phyloP scores from a whole-genome alignment of 2,113 vertebrate genomes.

The Pelmatolapia mariae region DNA sequence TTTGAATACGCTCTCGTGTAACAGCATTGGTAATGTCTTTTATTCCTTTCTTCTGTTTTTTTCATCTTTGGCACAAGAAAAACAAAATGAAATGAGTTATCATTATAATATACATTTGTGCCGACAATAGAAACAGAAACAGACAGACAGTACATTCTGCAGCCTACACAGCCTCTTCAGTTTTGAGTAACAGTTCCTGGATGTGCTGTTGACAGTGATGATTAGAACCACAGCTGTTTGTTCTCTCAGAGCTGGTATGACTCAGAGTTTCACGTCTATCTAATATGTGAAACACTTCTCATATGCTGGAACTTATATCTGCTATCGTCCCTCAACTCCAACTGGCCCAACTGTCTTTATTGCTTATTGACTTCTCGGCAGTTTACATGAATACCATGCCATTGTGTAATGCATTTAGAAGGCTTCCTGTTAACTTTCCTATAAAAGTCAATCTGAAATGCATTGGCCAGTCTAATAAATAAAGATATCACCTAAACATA shows the following conservation, averaged over 20 bases:
- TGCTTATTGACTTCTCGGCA: neutral
- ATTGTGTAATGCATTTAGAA: neutral
- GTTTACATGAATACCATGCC: neutral
- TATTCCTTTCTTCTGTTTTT: neutral
- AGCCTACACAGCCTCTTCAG: neutral
- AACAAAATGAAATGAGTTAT: neutral
- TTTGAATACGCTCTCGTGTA: neutral
- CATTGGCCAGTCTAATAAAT: neutral
- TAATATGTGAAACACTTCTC: neutral
- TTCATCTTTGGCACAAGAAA: neutral
- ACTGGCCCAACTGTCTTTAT: neutral
- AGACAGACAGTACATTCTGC: neutral
- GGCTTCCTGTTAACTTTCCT: neutral
- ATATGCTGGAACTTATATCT: neutral
- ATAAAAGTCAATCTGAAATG: neutral
- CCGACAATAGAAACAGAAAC: neutral
- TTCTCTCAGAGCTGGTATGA: neutral
- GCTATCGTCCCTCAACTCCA: neutral
- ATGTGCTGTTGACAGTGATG: neutral
- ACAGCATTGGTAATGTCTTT: neutral
- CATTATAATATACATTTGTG: neutral
- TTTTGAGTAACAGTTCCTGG: conserved; percentile 1
- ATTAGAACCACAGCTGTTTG: neutral
- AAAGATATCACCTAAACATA: neutral
- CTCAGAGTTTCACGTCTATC: neutral